These are phyloP conservation scores for Drosophila malerkotliana DNA, from an alignment of 1,140 invertebrate species.

Conservation along the genomic window DNA sequence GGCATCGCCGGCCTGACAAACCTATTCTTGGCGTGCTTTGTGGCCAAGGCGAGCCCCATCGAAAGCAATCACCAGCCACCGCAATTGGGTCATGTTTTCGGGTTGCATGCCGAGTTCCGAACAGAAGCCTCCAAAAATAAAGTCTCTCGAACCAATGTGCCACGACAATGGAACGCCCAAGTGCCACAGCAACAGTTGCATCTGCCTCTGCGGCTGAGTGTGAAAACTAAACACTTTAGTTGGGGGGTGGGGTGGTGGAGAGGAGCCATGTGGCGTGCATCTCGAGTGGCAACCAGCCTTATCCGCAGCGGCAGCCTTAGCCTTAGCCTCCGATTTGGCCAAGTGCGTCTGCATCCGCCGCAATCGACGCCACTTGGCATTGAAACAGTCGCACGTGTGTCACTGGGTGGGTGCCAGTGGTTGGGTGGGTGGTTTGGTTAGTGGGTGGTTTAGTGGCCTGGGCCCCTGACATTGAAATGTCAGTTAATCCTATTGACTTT, in stretches of 20 bases:
- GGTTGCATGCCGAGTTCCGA: slow-evolving; percentile 3
- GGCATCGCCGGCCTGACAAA: slow-evolving; percentile 16
- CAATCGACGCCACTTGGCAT: slow-evolving; percentile 61
- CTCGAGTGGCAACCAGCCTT: slow-evolving; percentile 18
- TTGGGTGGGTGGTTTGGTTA: slow-evolving; percentile 5
- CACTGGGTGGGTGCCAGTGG: background rate
- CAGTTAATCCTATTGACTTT: slow-evolving; percentile 61
- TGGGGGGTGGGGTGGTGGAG: background rate
- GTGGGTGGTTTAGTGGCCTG: slow-evolving; percentile 5
- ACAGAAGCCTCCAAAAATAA: background rate
- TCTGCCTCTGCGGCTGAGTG: slow-evolving; percentile 34
- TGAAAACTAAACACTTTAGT: slow-evolving; percentile 46
- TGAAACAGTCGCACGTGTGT: slow-evolving; percentile 61
- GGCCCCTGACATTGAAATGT: slow-evolving; percentile 64
- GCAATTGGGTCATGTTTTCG: slow-evolving; percentile 14
- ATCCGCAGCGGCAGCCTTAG: slow-evolving; percentile 13
- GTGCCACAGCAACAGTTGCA: slow-evolving; percentile 49
- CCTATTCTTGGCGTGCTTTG: slow-evolving; percentile 6
- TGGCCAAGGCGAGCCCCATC: slow-evolving; percentile 15
- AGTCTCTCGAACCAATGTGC: slow-evolving; percentile 26
- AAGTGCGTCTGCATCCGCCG: slow-evolving; percentile 55
- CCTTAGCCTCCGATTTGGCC: slow-evolving; percentile 19
- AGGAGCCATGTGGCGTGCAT: slow-evolving; percentile 39
- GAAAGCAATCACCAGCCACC: slow-evolving; percentile 7
- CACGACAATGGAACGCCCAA: background rate